These are phyloP conservation scores for Eurytoma adleriae DNA, from an alignment of 2,888 invertebrate genomes.

Conservation along the genomic window DNA sequence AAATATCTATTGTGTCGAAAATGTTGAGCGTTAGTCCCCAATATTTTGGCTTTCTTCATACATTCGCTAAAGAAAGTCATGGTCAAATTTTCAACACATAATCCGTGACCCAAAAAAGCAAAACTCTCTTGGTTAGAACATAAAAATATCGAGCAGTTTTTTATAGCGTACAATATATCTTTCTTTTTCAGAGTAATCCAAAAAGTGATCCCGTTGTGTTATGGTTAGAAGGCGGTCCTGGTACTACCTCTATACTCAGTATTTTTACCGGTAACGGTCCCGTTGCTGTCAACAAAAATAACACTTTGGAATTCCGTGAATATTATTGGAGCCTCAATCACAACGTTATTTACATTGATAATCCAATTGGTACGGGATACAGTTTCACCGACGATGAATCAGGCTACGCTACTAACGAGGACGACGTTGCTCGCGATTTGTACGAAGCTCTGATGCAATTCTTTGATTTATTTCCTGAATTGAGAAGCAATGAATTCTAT, in stretches of 20 bases:
- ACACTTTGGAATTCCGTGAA: slow-evolving; percentile 80
- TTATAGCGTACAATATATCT: neutral
- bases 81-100: too few relatives aligned
- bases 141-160: too few relatives aligned
- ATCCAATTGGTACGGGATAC: slow-evolving; percentile 94
- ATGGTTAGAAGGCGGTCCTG: slow-evolving; percentile 93
- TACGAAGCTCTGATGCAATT: slow-evolving; percentile 88
- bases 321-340: slow-evolving; percentile 89
- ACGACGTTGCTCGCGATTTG: slow-evolving; percentile 87
- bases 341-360: slow-evolving; percentile 92
- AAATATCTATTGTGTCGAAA: too few relatives aligned
- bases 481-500: slow-evolving; percentile 86
- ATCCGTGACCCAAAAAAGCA: too few relatives aligned
- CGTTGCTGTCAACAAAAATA: slow-evolving; percentile 77
- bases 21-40: too few relatives aligned
- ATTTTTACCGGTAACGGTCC: slow-evolving; percentile 92
- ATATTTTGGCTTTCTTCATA: neutral
- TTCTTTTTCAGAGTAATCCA: slow-evolving; percentile 72
- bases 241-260: slow-evolving; percentile 87
- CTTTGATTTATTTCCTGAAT: slow-evolving; percentile 88
- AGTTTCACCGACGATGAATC: slow-evolving; percentile 88
- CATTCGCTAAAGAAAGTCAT: too few relatives aligned
- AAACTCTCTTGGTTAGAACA: too few relatives aligned
- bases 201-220: slow-evolving; percentile 84
- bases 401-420: slow-evolving; percentile 89